Evolutionary conservation across 2,797 vertebrate species (phyloP), one percentile per base, ranked within the genome.

Genomic region (Enteromius radiatus): DNA sequence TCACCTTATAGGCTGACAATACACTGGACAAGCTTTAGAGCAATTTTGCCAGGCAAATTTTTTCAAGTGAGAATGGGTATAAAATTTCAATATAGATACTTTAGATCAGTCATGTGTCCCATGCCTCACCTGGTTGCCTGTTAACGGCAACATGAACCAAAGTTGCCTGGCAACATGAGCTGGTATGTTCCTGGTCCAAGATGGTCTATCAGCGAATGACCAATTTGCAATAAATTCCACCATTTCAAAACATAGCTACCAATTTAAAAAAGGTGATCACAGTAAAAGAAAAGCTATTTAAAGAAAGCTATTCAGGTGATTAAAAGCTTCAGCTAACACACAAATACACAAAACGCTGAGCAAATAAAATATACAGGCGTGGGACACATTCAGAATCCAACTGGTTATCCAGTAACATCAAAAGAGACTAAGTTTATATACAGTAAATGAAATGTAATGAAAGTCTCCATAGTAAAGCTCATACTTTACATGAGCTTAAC

Each of bases 371-470:
- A 63, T 21, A n/a, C 59, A 14, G 64, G 59, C 75, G 28, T 69
- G 63, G 28, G 41, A 21, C 28, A 75, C n/a, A 47, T 67, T 74
- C 5, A 67, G 47, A 84, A 76, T 54, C 19, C 17, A 76, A 56
- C 36, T 36, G 75, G 84, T 85, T 85, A 83, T 31, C 23, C 31
- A 76, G 78, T 82, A 87, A 85, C 59, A 76, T 71, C 23, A 75
- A n/a, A 33, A 36, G 54, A 47, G 14, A 23, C 45, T 5, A 59
- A 28, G 28, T 38, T 38, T 28, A 38, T 28, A 3, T 43, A 43
- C 41, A 43, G 23, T 63, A 41, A 67, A 78, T 45, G 17, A 67
- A 52, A 78, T 5, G 23, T 31, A 5, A 59, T 38, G 31, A 14
- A 75, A 75, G 31, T 56, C n/a, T 36, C 7, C 0, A 36, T 21